Evolutionary conservation across 2,888 invertebrate genomes (phyloP).

Genomic region (Vesta saturnalis): DNA sequence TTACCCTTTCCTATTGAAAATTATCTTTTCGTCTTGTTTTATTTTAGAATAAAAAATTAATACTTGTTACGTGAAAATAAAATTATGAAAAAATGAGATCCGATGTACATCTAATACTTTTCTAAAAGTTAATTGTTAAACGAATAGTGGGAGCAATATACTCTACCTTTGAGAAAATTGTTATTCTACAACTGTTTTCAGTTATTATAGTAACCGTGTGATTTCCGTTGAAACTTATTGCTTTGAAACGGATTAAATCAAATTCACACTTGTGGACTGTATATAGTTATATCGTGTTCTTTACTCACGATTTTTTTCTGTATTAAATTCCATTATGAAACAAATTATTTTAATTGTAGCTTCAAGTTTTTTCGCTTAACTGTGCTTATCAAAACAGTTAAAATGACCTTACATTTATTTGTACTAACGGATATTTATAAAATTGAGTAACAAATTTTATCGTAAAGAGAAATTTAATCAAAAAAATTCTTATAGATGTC

Average conservation of each 20-base stretch:
- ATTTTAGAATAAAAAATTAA: no score
- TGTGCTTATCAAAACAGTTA: conserved; percentile 7
- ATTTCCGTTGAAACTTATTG: conserved; percentile 27
- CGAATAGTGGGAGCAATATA: conserved; percentile 8
- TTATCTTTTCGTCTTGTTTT: no score
- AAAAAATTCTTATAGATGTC: no score
- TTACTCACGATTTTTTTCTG: not conserved
- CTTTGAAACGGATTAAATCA: conserved; percentile 22
- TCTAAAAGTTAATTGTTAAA: not conserved
- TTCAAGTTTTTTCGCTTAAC: not conserved
- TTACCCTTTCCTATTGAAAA: no score
- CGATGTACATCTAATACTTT: not conserved
- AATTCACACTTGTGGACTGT: conserved; percentile 14
- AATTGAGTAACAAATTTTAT: not conserved
- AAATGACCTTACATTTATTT: conserved; percentile 1
- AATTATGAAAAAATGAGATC: no score
- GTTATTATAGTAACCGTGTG: conserved; percentile 24
- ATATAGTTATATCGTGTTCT: not conserved
- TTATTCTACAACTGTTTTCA: conserved; percentile 26
- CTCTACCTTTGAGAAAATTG: conserved; percentile 28
- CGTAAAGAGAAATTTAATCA: not conserved
- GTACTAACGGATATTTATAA: not conserved
- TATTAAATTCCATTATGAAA: not conserved
- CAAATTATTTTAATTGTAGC: conserved; percentile 2
- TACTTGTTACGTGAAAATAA: no score